These are phyloP conservation scores for Mungos mungo DNA, from an alignment of 2,113 vertebrate species.

Conservation along the genomic window DNA sequence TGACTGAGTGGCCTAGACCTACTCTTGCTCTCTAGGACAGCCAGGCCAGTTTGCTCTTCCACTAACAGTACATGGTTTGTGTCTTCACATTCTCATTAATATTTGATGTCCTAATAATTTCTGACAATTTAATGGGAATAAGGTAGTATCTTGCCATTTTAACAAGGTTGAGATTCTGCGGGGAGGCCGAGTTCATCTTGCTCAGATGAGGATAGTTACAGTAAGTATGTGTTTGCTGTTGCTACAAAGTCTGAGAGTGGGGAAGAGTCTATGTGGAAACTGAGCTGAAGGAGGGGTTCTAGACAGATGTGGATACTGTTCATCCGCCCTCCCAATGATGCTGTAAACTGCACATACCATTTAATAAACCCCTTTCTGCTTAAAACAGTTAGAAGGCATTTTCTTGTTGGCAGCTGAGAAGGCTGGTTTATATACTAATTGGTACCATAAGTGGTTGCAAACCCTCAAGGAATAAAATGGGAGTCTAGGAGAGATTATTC, in stretches of 20 bases:
- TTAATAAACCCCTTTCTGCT: background rate
- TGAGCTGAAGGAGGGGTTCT: background rate
- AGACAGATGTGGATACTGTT: background rate
- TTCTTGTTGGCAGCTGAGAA: background rate
- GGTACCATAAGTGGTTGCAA: slow-evolving; percentile 24
- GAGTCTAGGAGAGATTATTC: background rate
- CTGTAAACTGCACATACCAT: background rate
- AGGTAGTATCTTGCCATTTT: background rate
- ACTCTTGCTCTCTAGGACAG: background rate
- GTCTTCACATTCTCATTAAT: background rate
- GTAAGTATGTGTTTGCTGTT: background rate
- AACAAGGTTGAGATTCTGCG: background rate
- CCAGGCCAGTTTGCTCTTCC: background rate
- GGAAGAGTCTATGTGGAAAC: background rate
- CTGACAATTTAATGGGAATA: background rate
- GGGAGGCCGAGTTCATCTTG: background rate
- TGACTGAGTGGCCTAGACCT: background rate
- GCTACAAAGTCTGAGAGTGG: background rate
- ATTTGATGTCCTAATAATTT: background rate
- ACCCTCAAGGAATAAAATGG: background rate
- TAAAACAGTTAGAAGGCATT: slow-evolving; percentile 6
- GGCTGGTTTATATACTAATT: background rate
- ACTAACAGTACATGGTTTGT: background rate
- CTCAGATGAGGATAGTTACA: background rate
- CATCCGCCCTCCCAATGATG: background rate